Base-by-base conservation (phyloP, 2,888 invertebrate species). In the Uropetala carovei region DNA sequence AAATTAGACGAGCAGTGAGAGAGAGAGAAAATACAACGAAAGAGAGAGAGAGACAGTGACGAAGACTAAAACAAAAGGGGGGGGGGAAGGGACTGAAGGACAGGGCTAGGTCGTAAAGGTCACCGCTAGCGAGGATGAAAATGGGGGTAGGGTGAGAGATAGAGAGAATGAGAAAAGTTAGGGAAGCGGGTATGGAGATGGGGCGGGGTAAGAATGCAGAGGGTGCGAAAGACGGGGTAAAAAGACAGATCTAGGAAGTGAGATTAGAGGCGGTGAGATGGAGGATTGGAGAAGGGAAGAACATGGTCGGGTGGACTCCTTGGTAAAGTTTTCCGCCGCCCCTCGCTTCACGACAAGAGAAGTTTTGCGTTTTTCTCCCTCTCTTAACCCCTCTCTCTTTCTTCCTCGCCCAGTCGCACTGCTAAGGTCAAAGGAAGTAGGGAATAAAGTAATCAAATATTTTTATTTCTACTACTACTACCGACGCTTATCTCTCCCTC, bases 161-260 rank as follows among this genome's bases (percentile, higher is more conserved):
- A 43, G 43, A 10, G 43, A 11, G 82, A 82, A n/a, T n/a, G n/a
- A n/a, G n/a, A n/a, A n/a, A n/a, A n/a, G n/a, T n/a, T n/a, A n/a
- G n/a, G n/a, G n/a, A 30, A 30, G 14, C 14, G 18, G 83, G 56
- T 14, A n/a, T n/a, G n/a, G n/a, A 43, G 43, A 43, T 1, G 5
- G 43, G 43, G 43, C 43, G 43, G 43, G 43, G 43, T n/a, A 43
- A 43, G 43, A 43, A 43, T 43, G 1, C 75, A 27, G 75, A 75
- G 27, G 75, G 27, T 27, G 75, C 75, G 27, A 27, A 75, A 75
- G 68, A 68, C 27, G 27, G 75, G 75, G 75, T 22, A 75, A 75
- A 75, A 75, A 75, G 75, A 75, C 75, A 75, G 75, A 75, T 75
- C 75, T 75, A 75, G 75, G 75, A 75, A 75, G 75, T 75, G 75